A percentile compares a stretch with the other conserved stretches of the same genome.
Conservation (phyloP, 2,888 invertebrate genomes). For the Vanessa cardui region DNA sequence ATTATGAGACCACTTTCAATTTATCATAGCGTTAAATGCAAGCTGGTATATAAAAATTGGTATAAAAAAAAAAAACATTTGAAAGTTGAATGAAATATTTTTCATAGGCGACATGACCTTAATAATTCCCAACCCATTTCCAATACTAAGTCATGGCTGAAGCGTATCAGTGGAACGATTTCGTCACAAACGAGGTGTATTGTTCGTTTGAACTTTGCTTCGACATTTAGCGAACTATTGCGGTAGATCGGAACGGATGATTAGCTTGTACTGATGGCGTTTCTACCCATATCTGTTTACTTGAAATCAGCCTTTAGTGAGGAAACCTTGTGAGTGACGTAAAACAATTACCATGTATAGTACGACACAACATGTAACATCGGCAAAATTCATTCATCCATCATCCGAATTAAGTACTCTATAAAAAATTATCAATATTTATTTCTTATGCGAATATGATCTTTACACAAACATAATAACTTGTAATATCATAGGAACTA, state of each 20-base stretch:
- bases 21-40: too few relatives aligned
- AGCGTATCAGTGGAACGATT: constrained; percentile 33
- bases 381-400: too few relatives aligned
- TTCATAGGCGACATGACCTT: constrained; percentile 24
- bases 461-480: too few relatives aligned
- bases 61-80: too few relatives aligned
- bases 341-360: constrained; percentile 11
- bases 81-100: neutral
- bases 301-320: constrained; percentile 28
- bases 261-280: constrained; percentile 54
- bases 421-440: too few relatives aligned
- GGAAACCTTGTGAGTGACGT: constrained; percentile 19
- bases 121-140: constrained; percentile 31
- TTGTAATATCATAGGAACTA: too few relatives aligned
- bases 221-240: constrained; percentile 76
- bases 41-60: too few relatives aligned
- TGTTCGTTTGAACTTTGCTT: constrained; percentile 67
- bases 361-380: too few relatives aligned
- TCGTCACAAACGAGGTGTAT: constrained; percentile 36
- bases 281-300: constrained; percentile 45
- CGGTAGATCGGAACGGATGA: constrained; percentile 60
- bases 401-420: too few relatives aligned
- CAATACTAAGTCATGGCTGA: constrained; percentile 23
- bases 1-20: too few relatives aligned
- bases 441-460: too few relatives aligned